These are phyloP conservation scores for Drosophila aff. DNA, from an alignment of 1,140 invertebrate genomes.

Conservation along the genomic window DNA sequence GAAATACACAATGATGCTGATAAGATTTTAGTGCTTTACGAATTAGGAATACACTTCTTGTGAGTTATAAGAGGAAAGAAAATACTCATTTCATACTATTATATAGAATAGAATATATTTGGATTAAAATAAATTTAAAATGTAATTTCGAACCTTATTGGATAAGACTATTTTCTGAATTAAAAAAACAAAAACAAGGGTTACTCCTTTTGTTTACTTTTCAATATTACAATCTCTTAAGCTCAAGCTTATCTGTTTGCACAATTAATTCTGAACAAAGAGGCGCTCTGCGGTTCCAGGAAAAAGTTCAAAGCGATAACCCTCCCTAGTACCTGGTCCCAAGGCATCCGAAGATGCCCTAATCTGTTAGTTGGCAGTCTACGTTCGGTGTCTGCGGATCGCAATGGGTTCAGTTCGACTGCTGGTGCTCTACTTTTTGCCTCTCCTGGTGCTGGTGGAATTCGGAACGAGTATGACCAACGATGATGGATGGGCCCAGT, in stretches of 20 bases:
- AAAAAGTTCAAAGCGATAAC: conserved; percentile 1
- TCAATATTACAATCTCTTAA: background rate
- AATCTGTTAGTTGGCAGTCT: conserved; percentile 1
- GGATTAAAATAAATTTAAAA: too few relatives aligned
- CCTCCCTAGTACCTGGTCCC: background rate
- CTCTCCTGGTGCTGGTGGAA: background rate
- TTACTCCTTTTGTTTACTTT: background rate
- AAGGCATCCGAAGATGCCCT: too few relatives aligned
- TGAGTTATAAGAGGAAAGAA: background rate
- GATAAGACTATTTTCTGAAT: background rate
- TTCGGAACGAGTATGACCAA: background rate
- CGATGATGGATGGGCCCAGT: conserved; percentile 8
- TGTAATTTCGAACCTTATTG: too few relatives aligned
- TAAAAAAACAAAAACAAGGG: too few relatives aligned
- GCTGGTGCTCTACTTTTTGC: background rate
- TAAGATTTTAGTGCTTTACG: background rate
- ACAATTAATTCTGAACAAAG: background rate
- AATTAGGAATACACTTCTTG: background rate
- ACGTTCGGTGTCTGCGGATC: background rate
- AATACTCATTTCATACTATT: too few relatives aligned
- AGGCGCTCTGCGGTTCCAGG: background rate
- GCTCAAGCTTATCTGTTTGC: background rate
- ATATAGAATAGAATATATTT: too few relatives aligned
- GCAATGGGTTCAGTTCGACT: conserved; percentile 2
- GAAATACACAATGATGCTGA: background rate